Evolutionary conservation across 2,797 vertebrate genomes (phyloP).

Genomic region (Galaxias olidus): DNA sequence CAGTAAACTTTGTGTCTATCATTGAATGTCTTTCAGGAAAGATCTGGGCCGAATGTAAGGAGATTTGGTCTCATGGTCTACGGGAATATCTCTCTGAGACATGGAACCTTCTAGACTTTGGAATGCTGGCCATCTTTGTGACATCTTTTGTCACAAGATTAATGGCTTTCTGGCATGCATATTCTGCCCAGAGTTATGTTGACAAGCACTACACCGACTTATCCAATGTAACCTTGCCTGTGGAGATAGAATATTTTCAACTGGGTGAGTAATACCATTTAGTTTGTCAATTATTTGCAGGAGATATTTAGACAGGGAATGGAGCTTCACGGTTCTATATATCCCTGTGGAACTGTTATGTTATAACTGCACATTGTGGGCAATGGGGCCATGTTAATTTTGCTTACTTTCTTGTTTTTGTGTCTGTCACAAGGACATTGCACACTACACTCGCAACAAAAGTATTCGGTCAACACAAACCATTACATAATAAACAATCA

Average conservation of each 20-base stretch:
- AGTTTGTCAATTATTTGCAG: no score
- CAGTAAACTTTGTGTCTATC: neutral
- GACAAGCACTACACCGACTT: slow-evolving; percentile 81
- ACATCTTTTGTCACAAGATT: slow-evolving; percentile 93
- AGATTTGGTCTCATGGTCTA: slow-evolving; percentile 93
- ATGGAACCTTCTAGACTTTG: slow-evolving; percentile 97
- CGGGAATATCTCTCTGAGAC: slow-evolving; percentile 91
- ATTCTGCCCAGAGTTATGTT: slow-evolving; percentile 87
- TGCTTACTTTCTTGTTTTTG: no score
- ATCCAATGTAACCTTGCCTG: slow-evolving; percentile 81
- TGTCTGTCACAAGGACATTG: no score
- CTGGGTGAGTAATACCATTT: slow-evolving; percentile 77
- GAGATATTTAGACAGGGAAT: no score
- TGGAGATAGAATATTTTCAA: slow-evolving; percentile 91
- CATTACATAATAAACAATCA: no score
- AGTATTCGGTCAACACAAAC: no score
- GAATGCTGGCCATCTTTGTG: slow-evolving; percentile 92
- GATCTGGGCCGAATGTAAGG: slow-evolving; percentile 95
- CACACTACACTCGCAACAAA: no score
- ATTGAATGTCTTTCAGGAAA: slow-evolving; percentile 78
- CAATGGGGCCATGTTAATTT: no score
- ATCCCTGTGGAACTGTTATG: no score
- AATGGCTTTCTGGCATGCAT: slow-evolving; percentile 95
- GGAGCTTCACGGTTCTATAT: no score
- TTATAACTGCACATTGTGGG: no score